Evolutionary conservation across 2,888 invertebrate species (phyloP).

Genomic region (Anoplius nigerrimus): DNA sequence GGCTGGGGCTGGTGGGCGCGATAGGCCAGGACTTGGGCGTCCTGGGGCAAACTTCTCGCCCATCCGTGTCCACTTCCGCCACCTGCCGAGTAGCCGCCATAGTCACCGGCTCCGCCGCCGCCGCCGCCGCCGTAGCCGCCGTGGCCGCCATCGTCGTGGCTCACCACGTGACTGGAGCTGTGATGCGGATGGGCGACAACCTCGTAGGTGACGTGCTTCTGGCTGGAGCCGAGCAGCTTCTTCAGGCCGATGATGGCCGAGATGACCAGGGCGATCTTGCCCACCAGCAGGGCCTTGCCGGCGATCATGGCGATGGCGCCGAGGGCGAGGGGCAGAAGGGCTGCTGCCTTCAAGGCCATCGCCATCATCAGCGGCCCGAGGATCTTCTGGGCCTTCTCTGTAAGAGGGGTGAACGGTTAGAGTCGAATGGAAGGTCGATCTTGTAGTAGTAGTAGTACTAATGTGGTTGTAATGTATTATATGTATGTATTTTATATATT

Average conservation of each 20-base stretch:
- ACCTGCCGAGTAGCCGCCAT: constrained; percentile 79
- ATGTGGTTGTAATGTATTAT: too few relatives aligned
- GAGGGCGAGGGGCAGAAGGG: constrained; percentile 85
- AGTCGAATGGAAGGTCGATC: not conserved
- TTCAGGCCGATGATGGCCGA: constrained; percentile 90
- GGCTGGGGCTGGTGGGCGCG: constrained; percentile 83
- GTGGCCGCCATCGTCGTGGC: constrained; percentile 81
- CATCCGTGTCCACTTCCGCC: constrained; percentile 80
- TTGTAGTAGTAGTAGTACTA: too few relatives aligned
- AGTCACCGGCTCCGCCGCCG: constrained; percentile 78
- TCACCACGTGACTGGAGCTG: constrained; percentile 81
- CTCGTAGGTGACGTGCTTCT: constrained; percentile 92
- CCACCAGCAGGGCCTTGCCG: constrained; percentile 89
- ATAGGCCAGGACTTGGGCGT: constrained; percentile 87
- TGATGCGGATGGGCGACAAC: constrained; percentile 91
- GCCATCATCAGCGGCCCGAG: constrained; percentile 86
- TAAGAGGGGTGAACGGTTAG: too few relatives aligned
- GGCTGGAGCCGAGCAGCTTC: constrained; percentile 84
- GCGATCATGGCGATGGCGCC: constrained; percentile 90
- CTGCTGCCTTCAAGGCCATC: constrained; percentile 86
- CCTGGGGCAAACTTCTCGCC: constrained; percentile 80
- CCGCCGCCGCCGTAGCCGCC: constrained; percentile 76
- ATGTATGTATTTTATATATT: too few relatives aligned
- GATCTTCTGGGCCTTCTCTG: constrained; percentile 85
- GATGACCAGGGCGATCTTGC: constrained; percentile 89